Conservation (phyloP, 2,113 vertebrate species). For the Poecilia latipinna region DNA sequence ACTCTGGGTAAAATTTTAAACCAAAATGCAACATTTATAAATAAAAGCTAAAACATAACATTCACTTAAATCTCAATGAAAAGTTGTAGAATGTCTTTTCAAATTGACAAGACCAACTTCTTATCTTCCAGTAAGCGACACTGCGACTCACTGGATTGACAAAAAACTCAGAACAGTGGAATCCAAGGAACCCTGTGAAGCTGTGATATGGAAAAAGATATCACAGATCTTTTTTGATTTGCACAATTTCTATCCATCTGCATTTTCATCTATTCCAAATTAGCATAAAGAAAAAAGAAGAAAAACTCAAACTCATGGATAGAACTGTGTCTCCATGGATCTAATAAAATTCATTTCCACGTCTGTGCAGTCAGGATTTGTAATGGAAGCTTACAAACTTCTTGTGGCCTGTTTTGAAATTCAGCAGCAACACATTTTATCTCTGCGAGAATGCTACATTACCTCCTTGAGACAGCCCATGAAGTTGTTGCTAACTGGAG, state of each 20-base stretch:
- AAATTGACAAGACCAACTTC: too few species aligned
- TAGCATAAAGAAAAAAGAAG: neutral
- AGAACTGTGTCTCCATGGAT: too few species aligned
- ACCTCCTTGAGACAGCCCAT: constrained; percentile 99
- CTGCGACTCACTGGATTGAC: too few species aligned
- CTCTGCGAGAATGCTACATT: constrained; percentile 8
- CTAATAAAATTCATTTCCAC: neutral
- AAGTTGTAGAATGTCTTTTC: too few species aligned
- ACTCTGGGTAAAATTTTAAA: neutral
- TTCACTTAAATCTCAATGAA: too few species aligned
- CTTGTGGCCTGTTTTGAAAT: neutral
- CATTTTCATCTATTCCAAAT: neutral
- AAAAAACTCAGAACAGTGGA: too few species aligned
- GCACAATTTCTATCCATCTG: neutral
- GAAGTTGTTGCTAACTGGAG: constrained; percentile 99
- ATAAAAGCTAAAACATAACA: neutral
- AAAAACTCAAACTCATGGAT: neutral
- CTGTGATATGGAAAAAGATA: too few species aligned
- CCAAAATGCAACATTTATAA: neutral
- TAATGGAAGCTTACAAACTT: neutral
- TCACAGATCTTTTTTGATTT: neutral
- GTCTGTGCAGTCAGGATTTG: neutral
- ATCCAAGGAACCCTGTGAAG: too few species aligned
- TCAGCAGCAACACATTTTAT: neutral
- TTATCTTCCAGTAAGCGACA: too few species aligned